A percentile compares a stretch with the other conserved stretches of the same genome.
Conservation (phyloP, 2,888 invertebrate species). For the Cylloceria caligata region DNA sequence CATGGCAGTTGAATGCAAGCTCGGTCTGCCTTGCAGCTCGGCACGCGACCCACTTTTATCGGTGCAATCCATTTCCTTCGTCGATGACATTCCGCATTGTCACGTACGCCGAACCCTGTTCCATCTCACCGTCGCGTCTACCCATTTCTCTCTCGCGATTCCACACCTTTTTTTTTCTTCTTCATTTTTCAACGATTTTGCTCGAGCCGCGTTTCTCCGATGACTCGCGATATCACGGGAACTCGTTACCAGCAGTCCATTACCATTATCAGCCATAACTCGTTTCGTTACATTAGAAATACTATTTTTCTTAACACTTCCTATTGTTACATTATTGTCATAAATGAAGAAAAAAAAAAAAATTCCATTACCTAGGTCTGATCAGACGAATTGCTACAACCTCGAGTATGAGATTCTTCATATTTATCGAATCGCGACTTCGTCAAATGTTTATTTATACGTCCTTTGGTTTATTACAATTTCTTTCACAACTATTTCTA, state of each 20-base stretch:
- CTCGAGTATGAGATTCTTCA: not conserved
- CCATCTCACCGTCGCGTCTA: constrained; percentile 28
- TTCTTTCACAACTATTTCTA: not conserved
- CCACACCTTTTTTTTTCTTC: not conserved
- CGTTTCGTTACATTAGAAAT: not conserved
- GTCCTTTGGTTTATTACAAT: too few relatives aligned
- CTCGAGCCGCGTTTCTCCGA: not conserved
- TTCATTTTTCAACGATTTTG: constrained; percentile 18
- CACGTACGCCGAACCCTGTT: constrained; percentile 50
- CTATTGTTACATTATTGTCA: not conserved
- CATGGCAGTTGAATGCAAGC: constrained; percentile 48
- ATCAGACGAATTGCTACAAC: constrained; percentile 4
- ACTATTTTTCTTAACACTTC: not conserved
- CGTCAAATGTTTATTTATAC: too few relatives aligned
- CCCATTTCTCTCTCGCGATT: constrained; percentile 14
- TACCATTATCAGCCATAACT: not conserved
- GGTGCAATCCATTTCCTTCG: constrained; percentile 54
- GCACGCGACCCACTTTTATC: constrained; percentile 62
- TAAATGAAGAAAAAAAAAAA: not conserved
- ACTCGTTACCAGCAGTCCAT: constrained; percentile 22
- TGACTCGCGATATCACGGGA: not conserved
- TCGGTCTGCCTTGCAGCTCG: constrained; percentile 8
- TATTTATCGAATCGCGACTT: not conserved
- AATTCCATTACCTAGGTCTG: constrained; percentile 9
- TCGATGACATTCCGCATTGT: constrained; percentile 63